Evolutionary conservation across 2,888 invertebrate genomes (phyloP), one percentile per base, ranked within the genome.

Genomic region (Punctoribates punctum): DNA sequence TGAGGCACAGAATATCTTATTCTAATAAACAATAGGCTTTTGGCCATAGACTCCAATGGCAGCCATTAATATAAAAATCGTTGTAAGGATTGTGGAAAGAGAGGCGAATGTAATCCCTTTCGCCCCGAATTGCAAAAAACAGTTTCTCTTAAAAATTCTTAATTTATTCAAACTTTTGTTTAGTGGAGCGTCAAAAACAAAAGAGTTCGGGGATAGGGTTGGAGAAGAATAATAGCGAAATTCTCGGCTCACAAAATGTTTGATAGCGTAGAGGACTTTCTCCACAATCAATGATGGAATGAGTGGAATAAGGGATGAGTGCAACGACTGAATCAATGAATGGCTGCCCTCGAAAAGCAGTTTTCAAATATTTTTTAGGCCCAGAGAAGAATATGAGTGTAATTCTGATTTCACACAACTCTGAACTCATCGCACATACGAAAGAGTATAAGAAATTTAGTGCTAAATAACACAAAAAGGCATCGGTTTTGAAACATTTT

Each of bases 341-440:
- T n/a, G 17, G 42, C 38, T n/a, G 13, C 20, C 42, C 42, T 29
- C 20, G 8, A 4, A 51, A 27, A 42, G 65, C 38, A 15, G 9
- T 62, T n/a, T 34, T 34, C 13, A 67, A 38, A 42, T 42, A 42
- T 42, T 42, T 67, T 34, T 67, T 67, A 20, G 38, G 9, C 34
- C n/a, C 34, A 54, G 54, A 54, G 23, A 23, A 54, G 65, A 38
- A 67, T 62, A 62, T 62, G 62, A 62, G 34, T 57, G 42, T 67
- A 65, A 79, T 79, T 79, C 78, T 76, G 76, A 79, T 79, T 79
- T 79, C 78, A 79, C 79, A 79, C 78, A 75, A 77, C 77, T 77
- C 73, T 79, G 79, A 78, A 75, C 76, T 78, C 73, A 27, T 67
- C 34, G n/a, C 34, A 38, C 17, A 62, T 38, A 29, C 20, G n/a